Percentiles rank a stretch among this genome's conserved stretches.
Conservation (phyloP, 30 jellyfish, hydroid and myxozoan species). For the Aurelia aurita region DNA sequence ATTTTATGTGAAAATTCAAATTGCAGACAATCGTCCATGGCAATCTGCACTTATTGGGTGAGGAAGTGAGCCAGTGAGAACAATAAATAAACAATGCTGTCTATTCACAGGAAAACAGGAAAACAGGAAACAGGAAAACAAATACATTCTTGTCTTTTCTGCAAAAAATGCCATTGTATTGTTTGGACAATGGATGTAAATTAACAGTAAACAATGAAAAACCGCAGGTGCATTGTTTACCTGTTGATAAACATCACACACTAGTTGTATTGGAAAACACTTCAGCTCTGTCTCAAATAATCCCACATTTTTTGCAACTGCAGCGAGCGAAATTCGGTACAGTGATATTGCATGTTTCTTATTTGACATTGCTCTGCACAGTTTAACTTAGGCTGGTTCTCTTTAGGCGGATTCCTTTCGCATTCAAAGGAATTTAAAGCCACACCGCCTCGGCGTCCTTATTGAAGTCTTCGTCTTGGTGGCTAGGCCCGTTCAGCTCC, state of each 20-base stretch:
- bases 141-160: background rate
- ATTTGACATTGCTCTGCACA: background rate
- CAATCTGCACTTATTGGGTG: no score
- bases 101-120: no score
- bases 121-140: no score
- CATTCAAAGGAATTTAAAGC: no score
- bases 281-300: slow-evolving; percentile 39
- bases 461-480: no score
- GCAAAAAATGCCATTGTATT: background rate
- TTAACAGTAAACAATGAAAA: slow-evolving; percentile 6
- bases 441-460: no score
- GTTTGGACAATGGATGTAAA: background rate
- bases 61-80: no score
- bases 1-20: no score
- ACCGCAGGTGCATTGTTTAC: slow-evolving; percentile 17
- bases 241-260: slow-evolving; percentile 72
- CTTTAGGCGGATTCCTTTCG: no score
- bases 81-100: background rate
- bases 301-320: slow-evolving; percentile 51
- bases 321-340: slow-evolving; percentile 26
- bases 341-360: slow-evolving; percentile 11
- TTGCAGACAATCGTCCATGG: no score
- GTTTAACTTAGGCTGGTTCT: no score
- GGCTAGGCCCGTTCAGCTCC: no score
- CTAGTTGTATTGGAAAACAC: slow-evolving; percentile 58